phyloP scores from a whole-genome alignment of 64 coral and sea anemone genomes.

The Montipora capricornis region DNA sequence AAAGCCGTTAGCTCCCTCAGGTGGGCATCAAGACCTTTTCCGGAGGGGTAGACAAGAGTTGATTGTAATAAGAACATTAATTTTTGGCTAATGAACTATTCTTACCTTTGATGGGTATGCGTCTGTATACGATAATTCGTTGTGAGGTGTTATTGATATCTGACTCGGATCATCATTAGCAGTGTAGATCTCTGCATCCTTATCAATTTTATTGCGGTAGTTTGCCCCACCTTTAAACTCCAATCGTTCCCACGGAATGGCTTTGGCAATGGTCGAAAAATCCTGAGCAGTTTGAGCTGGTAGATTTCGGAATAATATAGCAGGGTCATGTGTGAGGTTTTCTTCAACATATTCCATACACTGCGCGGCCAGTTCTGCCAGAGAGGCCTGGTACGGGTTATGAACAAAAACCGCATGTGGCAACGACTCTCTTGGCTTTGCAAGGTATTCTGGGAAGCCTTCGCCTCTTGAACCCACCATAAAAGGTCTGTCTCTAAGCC shows the following conservation, averaged over 20 bases:
- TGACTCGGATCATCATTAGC: slow-evolving; percentile 50
- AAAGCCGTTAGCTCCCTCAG: too few species aligned
- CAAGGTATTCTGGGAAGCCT: slow-evolving; percentile 50
- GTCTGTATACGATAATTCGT: slow-evolving; percentile 38
- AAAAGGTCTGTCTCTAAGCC: neutral
- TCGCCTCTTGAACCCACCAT: slow-evolving; percentile 8
- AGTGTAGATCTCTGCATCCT: slow-evolving; percentile 8
- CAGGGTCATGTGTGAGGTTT: neutral
- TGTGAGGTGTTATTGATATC: slow-evolving; percentile 42
- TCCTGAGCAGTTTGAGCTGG: slow-evolving; percentile 28
- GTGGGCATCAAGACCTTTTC: too few species aligned
- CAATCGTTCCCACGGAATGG: slow-evolving; percentile 6
- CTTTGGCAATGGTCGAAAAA: slow-evolving; percentile 7
- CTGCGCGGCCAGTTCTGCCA: slow-evolving; percentile 6
- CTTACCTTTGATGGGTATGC: slow-evolving; percentile 39
- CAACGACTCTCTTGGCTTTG: slow-evolving; percentile 26
- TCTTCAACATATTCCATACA: slow-evolving; percentile 24
- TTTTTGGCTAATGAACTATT: neutral
- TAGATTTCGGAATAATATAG: slow-evolving; percentile 53
- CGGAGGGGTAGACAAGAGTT: too few species aligned
- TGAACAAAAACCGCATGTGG: slow-evolving; percentile 6
- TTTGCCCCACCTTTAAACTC: slow-evolving; percentile 24
- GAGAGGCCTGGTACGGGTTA: slow-evolving; percentile 4
- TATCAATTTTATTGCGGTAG: neutral
- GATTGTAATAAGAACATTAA: neutral